phyloP scores from a whole-genome alignment of 2,113 vertebrate genomes.

The Machaerirhynchus nigripectus region DNA sequence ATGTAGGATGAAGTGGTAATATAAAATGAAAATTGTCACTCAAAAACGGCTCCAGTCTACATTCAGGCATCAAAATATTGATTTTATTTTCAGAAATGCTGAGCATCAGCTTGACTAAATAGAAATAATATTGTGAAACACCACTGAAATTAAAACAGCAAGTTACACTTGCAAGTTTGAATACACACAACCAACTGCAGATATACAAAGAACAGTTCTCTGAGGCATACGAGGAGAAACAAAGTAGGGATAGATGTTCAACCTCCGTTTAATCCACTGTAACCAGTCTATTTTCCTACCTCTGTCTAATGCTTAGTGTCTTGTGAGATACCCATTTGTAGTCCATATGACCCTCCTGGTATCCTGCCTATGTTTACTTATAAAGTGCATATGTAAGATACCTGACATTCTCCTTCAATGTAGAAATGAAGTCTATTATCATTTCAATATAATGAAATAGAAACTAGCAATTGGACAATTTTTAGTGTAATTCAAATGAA shows the following conservation, averaged over 20 bases:
- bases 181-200: fast-evolving
- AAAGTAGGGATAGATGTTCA: neutral
- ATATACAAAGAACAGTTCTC: neutral
- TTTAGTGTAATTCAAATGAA: neutral
- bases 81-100: neutral
- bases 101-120: neutral
- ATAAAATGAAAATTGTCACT: neutral
- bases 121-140: neutral
- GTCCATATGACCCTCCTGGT: neutral
- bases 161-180: neutral
- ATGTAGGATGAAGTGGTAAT: neutral
- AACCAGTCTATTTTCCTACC: neutral
- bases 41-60: neutral
- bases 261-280: neutral
- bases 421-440: neutral
- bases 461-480: neutral
- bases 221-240: neutral
- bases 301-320: neutral
- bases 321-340: neutral
- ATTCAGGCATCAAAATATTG: neutral
- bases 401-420: neutral
- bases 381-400: neutral
- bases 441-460: neutral
- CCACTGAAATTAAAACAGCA: neutral
- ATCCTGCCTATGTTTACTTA: neutral